Base-by-base conservation (phyloP, 2,113 vertebrate genomes). In the Progne subis region DNA sequence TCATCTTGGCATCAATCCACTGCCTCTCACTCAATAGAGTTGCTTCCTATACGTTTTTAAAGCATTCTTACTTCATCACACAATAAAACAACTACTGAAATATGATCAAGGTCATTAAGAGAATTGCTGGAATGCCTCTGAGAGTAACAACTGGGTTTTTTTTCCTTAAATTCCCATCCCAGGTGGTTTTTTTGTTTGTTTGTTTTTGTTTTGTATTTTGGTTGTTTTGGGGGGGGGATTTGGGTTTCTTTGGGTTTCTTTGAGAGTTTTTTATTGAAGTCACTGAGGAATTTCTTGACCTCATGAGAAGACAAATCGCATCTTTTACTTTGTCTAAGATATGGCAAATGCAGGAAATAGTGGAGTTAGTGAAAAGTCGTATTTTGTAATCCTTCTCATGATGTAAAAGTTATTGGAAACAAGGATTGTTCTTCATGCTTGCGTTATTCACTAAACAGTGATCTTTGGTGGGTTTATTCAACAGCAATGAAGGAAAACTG, bases 281-380 rank as follows among this genome's bases (percentile, higher is more conserved):
- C 25, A 72, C 28, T 64, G 43, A 86, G 78, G 11, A 90, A 83
- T 18, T 88, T 68, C 39, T 49, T 67, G 53, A 78, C 10, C 11
- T 25, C 67, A 37, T 20, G 10, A 76, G 75, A 91, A 90, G 37
- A 59, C 6, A 82, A 84, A 89, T 52, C 9, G 50, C 6, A 44
- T 79, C 5, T 61, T 43, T 74, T 21, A 75, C 24, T 63, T 71
- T 59, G 39, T 41, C 65, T 63, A 68, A 74, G 18, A 70, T 41
- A 81, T 11, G 12, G 6, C 2, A 3, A 15, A 65, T 5, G 19
- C 7, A 60, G 25, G 18, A 79, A 75, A 85, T 39, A 67, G 23
- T 29, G 57, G 11, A 2, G 6, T 3, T 59, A 55, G 55, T 1
- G 0, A 11, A 55, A 85, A 70, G 28, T 23, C 53, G 0, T 26